A percentile compares a stretch with the other conserved stretches of the same genome.
These are phyloP conservation scores for Caretta caretta DNA, from an alignment of 2,113 vertebrate species.

Conservation along the genomic window DNA sequence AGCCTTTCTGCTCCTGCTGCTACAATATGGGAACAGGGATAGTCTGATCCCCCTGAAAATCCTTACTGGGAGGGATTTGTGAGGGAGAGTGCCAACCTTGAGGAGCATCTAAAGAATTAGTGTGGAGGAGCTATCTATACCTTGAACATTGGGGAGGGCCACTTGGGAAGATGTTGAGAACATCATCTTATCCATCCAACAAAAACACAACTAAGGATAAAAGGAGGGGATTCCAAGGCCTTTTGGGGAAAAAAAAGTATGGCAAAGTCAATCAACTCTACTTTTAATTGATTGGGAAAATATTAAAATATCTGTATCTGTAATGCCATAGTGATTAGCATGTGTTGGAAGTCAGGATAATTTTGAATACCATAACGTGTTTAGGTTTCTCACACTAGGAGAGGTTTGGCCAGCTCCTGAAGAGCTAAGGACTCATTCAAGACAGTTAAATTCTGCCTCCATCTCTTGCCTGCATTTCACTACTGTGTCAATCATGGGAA, in stretches of 20 bases:
- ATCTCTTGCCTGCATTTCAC: constrained; percentile 39
- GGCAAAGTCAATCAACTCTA: background rate
- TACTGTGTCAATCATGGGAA: background rate
- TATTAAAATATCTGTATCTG: background rate
- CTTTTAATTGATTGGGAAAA: background rate
- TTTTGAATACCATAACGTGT: background rate
- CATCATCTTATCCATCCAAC: background rate
- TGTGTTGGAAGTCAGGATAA: background rate
- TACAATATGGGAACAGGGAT: background rate
- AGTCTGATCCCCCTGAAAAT: background rate
- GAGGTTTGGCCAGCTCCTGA: background rate
- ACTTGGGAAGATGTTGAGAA: constrained; percentile 12
- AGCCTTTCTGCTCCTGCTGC: background rate
- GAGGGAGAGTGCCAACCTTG: background rate
- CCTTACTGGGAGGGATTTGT: background rate
- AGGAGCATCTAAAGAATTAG: background rate
- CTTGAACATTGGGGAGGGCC: background rate
- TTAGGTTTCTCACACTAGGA: background rate
- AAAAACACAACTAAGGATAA: constrained; percentile 11
- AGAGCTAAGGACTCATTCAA: background rate
- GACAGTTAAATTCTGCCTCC: constrained; percentile 4
- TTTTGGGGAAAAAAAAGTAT: background rate
- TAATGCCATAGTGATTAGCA: background rate
- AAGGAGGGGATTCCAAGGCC: background rate
- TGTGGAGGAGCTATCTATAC: background rate